These are phyloP conservation scores for Anniella stebbinsi DNA, from an alignment of 2,797 vertebrate species.

Conservation along the genomic window DNA sequence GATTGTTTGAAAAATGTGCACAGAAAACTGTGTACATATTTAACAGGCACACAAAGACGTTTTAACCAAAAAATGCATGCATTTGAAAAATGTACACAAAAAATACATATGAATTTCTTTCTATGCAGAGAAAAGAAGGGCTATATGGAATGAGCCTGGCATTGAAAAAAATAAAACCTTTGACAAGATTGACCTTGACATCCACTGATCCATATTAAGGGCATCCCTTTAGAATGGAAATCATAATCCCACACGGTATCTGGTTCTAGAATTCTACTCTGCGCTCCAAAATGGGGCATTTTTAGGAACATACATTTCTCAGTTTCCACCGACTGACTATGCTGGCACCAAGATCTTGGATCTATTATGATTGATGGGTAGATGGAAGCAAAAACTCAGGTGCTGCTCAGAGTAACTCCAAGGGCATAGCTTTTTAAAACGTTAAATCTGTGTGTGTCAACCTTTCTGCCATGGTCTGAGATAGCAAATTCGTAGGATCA, in stretches of 20 bases:
- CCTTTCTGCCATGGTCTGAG: neutral
- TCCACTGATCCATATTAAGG: too few species aligned
- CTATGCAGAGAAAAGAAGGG: too few species aligned
- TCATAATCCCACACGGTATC: neutral
- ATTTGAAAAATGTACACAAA: too few species aligned
- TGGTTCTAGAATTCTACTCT: neutral
- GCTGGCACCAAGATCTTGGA: neutral
- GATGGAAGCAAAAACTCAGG: neutral
- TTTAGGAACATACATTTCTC: neutral
- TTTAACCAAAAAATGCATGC: too few species aligned
- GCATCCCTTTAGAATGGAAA: too few species aligned
- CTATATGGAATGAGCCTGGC: too few species aligned
- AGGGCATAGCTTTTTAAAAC: neutral
- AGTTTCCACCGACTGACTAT: neutral
- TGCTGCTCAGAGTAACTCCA: neutral
- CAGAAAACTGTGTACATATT: too few species aligned
- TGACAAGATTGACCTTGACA: too few species aligned
- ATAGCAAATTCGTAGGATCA: conserved; percentile 1
- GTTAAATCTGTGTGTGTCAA: neutral
- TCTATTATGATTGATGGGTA: neutral
- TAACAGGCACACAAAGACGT: too few species aligned
- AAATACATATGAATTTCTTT: too few species aligned
- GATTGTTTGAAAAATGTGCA: too few species aligned
- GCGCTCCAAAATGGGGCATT: neutral
- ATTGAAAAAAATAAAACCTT: too few species aligned